Percentiles rank a stretch among this genome's conserved stretches.
Evolutionary conservation across 2,113 vertebrate species (phyloP).

Genomic region (Casuarius casuarius): DNA sequence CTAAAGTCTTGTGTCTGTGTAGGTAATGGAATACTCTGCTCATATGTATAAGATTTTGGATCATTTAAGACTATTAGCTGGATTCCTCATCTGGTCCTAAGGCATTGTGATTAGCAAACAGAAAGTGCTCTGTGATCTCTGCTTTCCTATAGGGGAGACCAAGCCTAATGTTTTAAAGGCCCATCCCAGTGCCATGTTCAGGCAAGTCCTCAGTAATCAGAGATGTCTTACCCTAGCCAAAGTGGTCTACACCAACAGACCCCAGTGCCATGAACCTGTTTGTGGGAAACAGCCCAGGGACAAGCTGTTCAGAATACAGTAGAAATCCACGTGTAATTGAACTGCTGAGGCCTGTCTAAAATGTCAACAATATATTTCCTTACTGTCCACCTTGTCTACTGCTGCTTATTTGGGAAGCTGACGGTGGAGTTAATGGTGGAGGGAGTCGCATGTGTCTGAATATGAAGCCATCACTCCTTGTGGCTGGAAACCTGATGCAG

Average conservation of each 20-base stretch:
- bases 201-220: background rate
- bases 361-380: background rate
- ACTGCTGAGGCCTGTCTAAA: background rate
- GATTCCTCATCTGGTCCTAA: background rate
- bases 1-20: background rate
- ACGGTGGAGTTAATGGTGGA: background rate
- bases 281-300: background rate
- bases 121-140: background rate
- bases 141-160: background rate
- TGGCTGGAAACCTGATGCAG: background rate
- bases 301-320: background rate
- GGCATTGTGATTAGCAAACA: background rate
- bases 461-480: background rate
- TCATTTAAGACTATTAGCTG: background rate
- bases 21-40: background rate
- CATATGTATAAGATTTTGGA: background rate
- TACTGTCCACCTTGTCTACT: background rate
- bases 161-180: background rate
- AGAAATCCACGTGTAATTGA: background rate
- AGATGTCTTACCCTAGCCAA: background rate
- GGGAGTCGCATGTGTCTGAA: background rate
- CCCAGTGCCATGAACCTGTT: background rate
- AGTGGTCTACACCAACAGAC: background rate
- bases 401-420: background rate
- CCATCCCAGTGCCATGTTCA: background rate